Conservation (phyloP, 2,797 vertebrate species). For the Spondyliosoma cantharus region DNA sequence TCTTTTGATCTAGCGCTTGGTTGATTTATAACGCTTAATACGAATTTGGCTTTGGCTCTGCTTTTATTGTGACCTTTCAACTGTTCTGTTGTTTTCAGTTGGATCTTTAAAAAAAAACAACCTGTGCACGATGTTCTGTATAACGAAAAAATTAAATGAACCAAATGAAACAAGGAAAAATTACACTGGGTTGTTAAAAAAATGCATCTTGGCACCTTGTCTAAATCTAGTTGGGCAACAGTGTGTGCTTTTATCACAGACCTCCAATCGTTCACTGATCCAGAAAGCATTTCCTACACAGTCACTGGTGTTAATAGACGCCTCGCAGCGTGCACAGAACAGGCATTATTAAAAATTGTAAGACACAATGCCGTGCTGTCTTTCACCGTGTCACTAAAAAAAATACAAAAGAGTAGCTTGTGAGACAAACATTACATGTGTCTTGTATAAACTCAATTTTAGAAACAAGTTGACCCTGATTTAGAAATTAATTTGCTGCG, state of each 20-base stretch:
- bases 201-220: slow-evolving; percentile 1
- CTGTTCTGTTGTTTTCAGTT: not conserved
- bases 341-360: not conserved
- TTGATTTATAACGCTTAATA: not conserved
- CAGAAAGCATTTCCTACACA: slow-evolving; percentile 9
- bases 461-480: not conserved
- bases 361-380: not conserved
- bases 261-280: slow-evolving; percentile 3
- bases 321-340: not conserved
- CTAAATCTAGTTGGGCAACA: slow-evolving; percentile 10
- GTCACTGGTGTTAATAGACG: not conserved
- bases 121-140: not conserved
- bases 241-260: slow-evolving; percentile 9
- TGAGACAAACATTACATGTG: not conserved
- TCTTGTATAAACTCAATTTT: not conserved
- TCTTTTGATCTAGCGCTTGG: too few species aligned
- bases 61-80: slow-evolving; percentile 13
- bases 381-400: not conserved
- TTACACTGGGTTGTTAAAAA: slow-evolving; percentile 6
- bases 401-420: not conserved
- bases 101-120: slow-evolving; percentile 8
- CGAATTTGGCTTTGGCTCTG: not conserved
- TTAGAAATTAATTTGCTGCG: not conserved
- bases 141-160: not conserved
- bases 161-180: slow-evolving; percentile 5